Base-by-base conservation (phyloP, 2,888 invertebrate species). In the Hesperia comma region DNA sequence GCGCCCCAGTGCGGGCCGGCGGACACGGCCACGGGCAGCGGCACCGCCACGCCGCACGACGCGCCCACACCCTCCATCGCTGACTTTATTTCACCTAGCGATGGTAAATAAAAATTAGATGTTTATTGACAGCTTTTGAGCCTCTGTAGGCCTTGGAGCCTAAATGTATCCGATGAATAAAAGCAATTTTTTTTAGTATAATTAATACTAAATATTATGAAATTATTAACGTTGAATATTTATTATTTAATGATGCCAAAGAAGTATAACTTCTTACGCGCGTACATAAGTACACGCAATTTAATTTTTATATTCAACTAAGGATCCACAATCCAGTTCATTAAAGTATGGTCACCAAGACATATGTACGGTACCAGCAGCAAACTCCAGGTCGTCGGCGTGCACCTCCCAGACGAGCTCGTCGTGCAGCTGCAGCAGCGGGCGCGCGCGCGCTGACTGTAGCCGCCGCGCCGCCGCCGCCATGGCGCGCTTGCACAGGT, bases 341-440 rank as follows among this genome's bases (percentile, higher is more conserved):
- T n/a, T n/a, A n/a, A n/a, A n/a, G n/a, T n/a, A n/a, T n/a, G n/a
- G 12, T 37, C 37, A 37, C 12, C 19, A 51, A 51, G 49, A 21
- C 8, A 17, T 51, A 51, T 6, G 6, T 10, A 19, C 4, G 12
- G 37, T 61, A 88, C 90, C 80, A 2, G 85, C 86, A 0, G 86
- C 86, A 0, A 33, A 19, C 1, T 62, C 57, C 70, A 89, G 56
- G 53, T 84, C 69, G 0, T 70, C 70, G 1, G 74, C 72, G 0
- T 61, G 64, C 62, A 93, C 83, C 74, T 93, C 92, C 93, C 93
- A 93, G 54, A 93, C 82, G 40, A 93, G 86, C 79, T 93, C 93
- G 79, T 93, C 93, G 76, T 93, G 93, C 67, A 93, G 85, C 79
- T 93, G 93, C 75, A 93, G 83, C 76, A 93, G 72, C 63, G 93